Conservation (phyloP, 1,140 invertebrate species). For the Coptotermes formosanus region DNA sequence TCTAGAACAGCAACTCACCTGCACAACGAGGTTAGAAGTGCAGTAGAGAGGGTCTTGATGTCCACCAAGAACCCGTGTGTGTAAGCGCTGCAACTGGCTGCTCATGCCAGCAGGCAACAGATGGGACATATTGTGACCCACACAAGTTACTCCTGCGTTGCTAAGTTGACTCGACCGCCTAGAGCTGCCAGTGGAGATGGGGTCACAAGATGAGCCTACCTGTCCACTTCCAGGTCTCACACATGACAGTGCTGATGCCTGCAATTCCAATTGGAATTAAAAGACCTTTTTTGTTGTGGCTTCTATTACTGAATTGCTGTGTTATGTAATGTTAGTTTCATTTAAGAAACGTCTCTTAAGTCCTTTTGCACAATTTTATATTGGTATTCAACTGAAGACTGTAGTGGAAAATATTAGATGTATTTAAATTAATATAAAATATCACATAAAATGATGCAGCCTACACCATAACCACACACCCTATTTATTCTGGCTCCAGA, state of each 20-base stretch:
- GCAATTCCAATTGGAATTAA: neutral
- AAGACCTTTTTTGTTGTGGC: too few relatives aligned
- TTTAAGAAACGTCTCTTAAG: too few relatives aligned
- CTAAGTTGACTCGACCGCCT: conserved; percentile 71
- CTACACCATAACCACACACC: too few relatives aligned
- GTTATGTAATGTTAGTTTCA: too few relatives aligned
- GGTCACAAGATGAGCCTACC: conserved; percentile 75
- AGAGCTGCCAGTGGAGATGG: conserved; percentile 82
- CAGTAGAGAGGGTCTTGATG: conserved; percentile 47
- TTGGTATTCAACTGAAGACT: too few relatives aligned
- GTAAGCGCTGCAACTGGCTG: neutral
- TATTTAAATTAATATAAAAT: too few relatives aligned
- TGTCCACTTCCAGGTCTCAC: conserved; percentile 24
- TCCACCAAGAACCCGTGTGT: neutral
- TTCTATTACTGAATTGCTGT: too few relatives aligned
- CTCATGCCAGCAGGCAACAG: neutral
- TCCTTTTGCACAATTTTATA: too few relatives aligned
- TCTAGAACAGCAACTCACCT: conserved; percentile 39
- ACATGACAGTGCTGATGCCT: conserved; percentile 15
- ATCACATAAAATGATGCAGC: too few relatives aligned
- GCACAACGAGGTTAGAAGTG: conserved; percentile 58
- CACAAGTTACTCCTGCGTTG: conserved; percentile 45
- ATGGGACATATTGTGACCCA: conserved; percentile 52
- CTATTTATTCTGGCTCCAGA: too few relatives aligned
- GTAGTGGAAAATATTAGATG: too few relatives aligned